Evolutionary conservation across 2,888 invertebrate genomes (phyloP).

Genomic region (Leptopilina myrica): DNA sequence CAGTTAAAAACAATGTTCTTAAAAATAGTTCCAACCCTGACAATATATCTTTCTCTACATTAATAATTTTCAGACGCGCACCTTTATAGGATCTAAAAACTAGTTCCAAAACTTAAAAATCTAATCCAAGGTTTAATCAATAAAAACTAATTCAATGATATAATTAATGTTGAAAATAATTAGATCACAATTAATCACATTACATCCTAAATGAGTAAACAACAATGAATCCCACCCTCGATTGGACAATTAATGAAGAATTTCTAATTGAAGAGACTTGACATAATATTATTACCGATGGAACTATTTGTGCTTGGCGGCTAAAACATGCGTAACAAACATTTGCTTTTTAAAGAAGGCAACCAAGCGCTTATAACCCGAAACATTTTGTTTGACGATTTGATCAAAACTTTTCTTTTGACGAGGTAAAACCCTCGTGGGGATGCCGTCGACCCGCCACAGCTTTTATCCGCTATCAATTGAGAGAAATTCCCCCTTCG

Average conservation of each 20-base stretch:
- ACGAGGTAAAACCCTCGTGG: slow-evolving; percentile 55
- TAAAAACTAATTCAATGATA: too few species aligned
- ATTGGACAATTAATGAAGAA: not conserved
- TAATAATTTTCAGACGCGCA: too few species aligned
- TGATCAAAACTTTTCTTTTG: slow-evolving; percentile 57
- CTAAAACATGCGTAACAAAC: slow-evolving; percentile 38
- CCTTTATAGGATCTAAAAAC: too few species aligned
- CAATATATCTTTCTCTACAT: too few species aligned
- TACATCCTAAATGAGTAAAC: not conserved
- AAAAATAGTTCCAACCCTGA: too few species aligned
- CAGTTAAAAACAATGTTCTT: too few species aligned
- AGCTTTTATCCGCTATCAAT: slow-evolving; percentile 72
- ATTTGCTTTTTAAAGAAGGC: slow-evolving; percentile 39
- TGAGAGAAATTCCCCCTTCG: slow-evolving; percentile 61
- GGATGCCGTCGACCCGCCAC: slow-evolving; percentile 52
- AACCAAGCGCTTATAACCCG: slow-evolving; percentile 37
- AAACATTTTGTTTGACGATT: slow-evolving; percentile 51
- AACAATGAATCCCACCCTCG: not conserved
- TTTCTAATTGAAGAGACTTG: not conserved
- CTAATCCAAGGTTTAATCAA: too few species aligned
- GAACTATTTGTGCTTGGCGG: slow-evolving; percentile 22
- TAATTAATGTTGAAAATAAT: too few species aligned
- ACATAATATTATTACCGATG: not conserved
- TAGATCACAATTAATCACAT: not conserved
- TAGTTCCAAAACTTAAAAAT: too few species aligned